Conservation (phyloP, 2,113 vertebrate genomes). For the Takifugu bimaculatus region DNA sequence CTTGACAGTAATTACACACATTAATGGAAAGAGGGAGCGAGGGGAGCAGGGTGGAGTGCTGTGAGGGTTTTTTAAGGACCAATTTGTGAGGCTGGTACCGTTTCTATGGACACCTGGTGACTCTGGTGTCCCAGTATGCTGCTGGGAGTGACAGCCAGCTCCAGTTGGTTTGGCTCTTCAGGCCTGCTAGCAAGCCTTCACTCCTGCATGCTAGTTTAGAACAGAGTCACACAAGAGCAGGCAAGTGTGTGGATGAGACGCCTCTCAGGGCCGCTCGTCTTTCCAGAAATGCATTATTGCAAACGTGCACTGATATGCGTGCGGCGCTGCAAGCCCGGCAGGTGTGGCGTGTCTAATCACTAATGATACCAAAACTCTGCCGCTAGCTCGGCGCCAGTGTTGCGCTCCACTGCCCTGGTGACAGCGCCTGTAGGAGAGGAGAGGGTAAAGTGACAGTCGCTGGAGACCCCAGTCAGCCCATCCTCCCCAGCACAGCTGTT, state of each 20-base stretch:
- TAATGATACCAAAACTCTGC: slow-evolving; percentile 53
- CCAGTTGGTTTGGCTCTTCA: slow-evolving; percentile 36
- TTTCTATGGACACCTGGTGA: slow-evolving; percentile 67
- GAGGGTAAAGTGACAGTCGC: slow-evolving; percentile 33
- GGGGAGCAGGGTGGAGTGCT: slow-evolving; percentile 6
- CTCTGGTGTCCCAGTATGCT: slow-evolving; percentile 51
- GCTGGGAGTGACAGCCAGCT: slow-evolving; percentile 53
- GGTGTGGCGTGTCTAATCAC: slow-evolving; percentile 70
- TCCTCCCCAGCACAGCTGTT: slow-evolving; percentile 64
- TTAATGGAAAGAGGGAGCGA: slow-evolving; percentile 21
- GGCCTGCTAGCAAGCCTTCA: slow-evolving; percentile 13
- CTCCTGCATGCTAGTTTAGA: slow-evolving; percentile 4
- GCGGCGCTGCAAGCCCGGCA: slow-evolving; percentile 22
- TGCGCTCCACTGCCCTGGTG: slow-evolving; percentile 55
- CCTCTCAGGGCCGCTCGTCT: slow-evolving; percentile 30
- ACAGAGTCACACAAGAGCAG: slow-evolving; percentile 26
- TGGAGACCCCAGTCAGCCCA: slow-evolving; percentile 27
- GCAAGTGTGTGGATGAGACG: slow-evolving; percentile 40
- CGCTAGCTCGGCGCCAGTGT: slow-evolving; percentile 24
- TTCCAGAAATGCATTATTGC: slow-evolving; percentile 2
- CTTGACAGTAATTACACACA: slow-evolving; percentile 61
- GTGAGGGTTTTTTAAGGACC: slow-evolving; percentile 56
- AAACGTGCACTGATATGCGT: neutral
- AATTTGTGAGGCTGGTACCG: slow-evolving; percentile 53
- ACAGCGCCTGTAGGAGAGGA: slow-evolving; percentile 52